Percentiles rank a stretch among this genome's conserved stretches.
These are phyloP conservation scores for Acanthisitta chloris DNA, from an alignment of 2,113 vertebrate genomes.

Conservation along the genomic window DNA sequence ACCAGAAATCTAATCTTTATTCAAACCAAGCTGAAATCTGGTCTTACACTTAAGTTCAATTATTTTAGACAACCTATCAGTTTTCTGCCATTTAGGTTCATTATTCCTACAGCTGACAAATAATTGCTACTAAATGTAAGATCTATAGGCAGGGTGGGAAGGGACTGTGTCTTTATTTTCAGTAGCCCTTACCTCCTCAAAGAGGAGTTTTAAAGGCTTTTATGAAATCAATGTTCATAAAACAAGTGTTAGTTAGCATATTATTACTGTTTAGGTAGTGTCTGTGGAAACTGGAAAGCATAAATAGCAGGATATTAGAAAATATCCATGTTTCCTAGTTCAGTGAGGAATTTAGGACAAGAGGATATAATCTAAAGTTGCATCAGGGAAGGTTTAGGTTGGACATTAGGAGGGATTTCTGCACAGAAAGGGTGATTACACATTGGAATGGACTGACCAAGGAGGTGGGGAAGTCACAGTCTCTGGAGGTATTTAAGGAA, in stretches of 20 bases:
- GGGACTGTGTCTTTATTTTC: neutral
- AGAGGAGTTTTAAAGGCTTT: neutral
- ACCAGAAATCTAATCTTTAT: neutral
- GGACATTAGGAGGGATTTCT: too few relatives aligned
- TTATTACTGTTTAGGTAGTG: neutral
- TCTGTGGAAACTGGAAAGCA: neutral
- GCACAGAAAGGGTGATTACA: too few relatives aligned
- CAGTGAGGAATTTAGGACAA: neutral
- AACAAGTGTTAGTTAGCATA: neutral
- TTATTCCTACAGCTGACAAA: neutral
- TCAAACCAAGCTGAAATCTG: neutral
- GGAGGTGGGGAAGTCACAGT: too few relatives aligned
- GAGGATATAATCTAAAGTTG: too few relatives aligned
- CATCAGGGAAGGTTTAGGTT: too few relatives aligned
- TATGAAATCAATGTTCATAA: neutral
- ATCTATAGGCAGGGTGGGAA: neutral
- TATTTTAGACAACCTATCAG: neutral
- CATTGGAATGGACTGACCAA: too few relatives aligned
- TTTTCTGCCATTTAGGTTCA: neutral
- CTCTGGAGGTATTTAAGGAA: too few relatives aligned
- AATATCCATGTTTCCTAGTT: neutral
- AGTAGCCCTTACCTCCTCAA: neutral
- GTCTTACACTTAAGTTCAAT: neutral
- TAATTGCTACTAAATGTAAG: neutral
- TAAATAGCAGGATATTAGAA: neutral